phyloP scores from a whole-genome alignment of 2,113 vertebrate genomes.

The Crocuta crocuta region DNA sequence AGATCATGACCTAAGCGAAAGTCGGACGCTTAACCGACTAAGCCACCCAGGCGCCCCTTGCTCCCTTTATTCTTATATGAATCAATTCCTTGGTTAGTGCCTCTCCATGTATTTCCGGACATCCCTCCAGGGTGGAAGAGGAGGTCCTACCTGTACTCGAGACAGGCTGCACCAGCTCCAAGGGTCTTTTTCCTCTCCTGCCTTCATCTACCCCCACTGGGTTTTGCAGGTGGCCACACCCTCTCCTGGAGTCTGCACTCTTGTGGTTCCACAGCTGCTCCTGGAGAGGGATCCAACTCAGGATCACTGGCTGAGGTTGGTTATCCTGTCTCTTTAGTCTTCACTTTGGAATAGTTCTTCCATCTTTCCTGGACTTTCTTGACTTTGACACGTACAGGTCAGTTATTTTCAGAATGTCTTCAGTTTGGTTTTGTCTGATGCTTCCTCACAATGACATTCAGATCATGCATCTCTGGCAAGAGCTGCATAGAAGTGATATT shows the following conservation, averaged over 20 bases:
- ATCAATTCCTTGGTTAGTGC: background rate
- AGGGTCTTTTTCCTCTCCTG: background rate
- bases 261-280: background rate
- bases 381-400: background rate
- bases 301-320: background rate
- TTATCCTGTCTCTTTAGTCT: background rate
- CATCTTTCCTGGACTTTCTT: background rate
- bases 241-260: background rate
- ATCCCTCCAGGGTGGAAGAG: background rate
- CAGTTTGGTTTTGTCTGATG: background rate
- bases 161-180: background rate
- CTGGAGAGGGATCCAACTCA: background rate
- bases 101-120: background rate
- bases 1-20: too few relatives aligned
- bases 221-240: background rate
- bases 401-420: background rate
- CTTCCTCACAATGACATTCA: background rate
- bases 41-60: too few relatives aligned
- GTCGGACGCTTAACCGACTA: too few relatives aligned
- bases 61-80: background rate
- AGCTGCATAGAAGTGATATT: background rate
- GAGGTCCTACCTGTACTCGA: background rate
- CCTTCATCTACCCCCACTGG: background rate
- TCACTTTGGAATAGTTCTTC: background rate
- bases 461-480: background rate